phyloP scores from a whole-genome alignment of 1,140 invertebrate genomes.

The Plutomurus gul region DNA sequence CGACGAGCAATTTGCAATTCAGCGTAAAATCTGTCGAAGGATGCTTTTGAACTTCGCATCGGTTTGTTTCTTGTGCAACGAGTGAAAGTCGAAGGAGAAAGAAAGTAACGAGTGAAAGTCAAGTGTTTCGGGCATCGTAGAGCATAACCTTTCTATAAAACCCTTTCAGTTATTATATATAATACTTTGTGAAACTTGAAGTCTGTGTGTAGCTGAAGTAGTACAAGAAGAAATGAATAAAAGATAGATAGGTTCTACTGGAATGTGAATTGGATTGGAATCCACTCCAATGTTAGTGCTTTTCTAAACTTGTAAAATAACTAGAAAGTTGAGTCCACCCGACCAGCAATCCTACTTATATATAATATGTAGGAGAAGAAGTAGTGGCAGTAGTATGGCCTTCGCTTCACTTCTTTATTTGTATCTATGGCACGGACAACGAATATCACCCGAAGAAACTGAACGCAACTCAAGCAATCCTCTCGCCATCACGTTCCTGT shows the following conservation, averaged over 20 bases:
- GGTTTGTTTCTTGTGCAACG: not conserved
- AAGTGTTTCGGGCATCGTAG: not conserved
- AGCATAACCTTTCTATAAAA: not conserved
- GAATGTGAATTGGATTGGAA: slow-evolving; percentile 23
- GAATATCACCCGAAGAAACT: too few species aligned
- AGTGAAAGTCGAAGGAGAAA: not conserved
- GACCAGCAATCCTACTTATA: too few species aligned
- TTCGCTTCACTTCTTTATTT: too few species aligned
- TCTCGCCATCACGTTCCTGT: too few species aligned
- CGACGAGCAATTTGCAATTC: too few species aligned
- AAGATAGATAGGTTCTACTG: not conserved
- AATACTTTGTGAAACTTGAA: not conserved
- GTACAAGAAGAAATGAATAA: not conserved
- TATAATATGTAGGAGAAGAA: too few species aligned
- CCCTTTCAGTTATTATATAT: not conserved
- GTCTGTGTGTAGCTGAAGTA: not conserved
- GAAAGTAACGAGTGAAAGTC: not conserved
- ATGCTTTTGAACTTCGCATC: too few species aligned
- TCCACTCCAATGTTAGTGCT: slow-evolving; percentile 5
- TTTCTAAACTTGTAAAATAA: slow-evolving; percentile 14
- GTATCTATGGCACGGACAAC: too few species aligned
- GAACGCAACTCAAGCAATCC: too few species aligned
- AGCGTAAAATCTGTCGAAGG: too few species aligned
- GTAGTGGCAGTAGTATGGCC: too few species aligned
- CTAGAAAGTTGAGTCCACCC: slow-evolving; percentile 19